A percentile compares a stretch with the other conserved stretches of the same genome.
Evolutionary conservation across 2,888 invertebrate genomes (phyloP).

Genomic region (Polyommatus iphigenia): DNA sequence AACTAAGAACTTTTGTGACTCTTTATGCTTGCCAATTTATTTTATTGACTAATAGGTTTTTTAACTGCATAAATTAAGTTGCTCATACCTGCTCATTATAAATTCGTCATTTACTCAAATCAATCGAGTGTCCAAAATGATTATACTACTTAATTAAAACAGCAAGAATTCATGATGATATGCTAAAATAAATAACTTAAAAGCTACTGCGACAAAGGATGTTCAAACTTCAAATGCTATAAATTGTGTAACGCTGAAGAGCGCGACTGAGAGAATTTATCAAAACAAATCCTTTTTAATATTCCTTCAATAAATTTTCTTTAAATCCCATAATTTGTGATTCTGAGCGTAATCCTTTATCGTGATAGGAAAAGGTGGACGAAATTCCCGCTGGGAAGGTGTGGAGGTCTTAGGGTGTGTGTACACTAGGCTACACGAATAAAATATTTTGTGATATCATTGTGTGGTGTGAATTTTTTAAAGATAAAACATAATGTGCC

Average conservation of each 20-base stretch:
- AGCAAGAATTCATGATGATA: background rate
- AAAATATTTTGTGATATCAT: no score
- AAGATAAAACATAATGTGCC: background rate
- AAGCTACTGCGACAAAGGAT: background rate
- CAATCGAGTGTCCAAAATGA: no score
- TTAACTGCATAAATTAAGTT: no score
- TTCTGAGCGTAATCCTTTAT: conserved; percentile 16
- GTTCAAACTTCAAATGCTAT: background rate
- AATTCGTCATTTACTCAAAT: no score
- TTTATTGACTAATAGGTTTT: no score
- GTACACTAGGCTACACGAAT: background rate
- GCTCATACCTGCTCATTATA: no score
- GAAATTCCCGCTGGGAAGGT: conserved; percentile 8
- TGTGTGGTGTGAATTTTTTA: background rate
- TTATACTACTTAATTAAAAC: no score
- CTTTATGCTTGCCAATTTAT: background rate
- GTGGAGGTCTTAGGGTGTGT: background rate
- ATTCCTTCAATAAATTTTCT: conserved; percentile 12
- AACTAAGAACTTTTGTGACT: background rate
- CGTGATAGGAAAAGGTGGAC: conserved; percentile 21
- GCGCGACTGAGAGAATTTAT: background rate
- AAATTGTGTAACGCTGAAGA: background rate
- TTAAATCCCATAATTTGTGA: conserved; percentile 22
- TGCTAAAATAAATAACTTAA: background rate
- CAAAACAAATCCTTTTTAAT: conserved; percentile 20